Conservation (phyloP, 2,888 invertebrate genomes). For the Phalera bucephala region DNA sequence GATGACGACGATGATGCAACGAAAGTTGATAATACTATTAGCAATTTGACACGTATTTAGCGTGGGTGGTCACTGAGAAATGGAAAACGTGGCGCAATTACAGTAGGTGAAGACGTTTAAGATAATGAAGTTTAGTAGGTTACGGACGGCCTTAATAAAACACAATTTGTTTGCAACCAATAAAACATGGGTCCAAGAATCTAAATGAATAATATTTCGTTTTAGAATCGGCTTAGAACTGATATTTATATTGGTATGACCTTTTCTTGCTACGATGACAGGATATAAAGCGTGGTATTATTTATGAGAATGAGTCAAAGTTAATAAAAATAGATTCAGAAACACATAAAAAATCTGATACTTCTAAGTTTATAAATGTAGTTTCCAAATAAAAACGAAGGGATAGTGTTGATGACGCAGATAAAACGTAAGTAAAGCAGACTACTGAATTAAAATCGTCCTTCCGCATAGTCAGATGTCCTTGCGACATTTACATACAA, state of each 20-base stretch:
- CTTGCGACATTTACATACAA: constrained; percentile 24
- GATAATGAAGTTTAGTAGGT: constrained; percentile 54
- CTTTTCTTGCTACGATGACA: constrained; percentile 1
- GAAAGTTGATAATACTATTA: constrained; percentile 78
- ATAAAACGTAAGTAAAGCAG: too few species aligned
- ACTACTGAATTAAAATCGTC: constrained; percentile 9
- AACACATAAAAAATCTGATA: background rate
- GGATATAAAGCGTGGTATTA: constrained; percentile 1
- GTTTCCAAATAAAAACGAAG: too few species aligned
- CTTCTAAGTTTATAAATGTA: too few species aligned
- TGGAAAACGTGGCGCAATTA: constrained; percentile 61
- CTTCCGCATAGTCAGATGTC: constrained; percentile 12
- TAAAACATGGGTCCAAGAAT: constrained; percentile 19
- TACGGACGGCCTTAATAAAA: constrained; percentile 38
- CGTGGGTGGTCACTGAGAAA: constrained; percentile 67
- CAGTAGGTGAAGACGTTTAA: constrained; percentile 52
- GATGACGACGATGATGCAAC: constrained; percentile 68
- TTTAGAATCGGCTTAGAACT: background rate
- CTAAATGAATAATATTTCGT: too few species aligned
- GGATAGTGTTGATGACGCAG: too few species aligned
- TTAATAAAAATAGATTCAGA: background rate
- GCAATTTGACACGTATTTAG: constrained; percentile 75
- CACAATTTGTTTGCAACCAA: constrained; percentile 21
- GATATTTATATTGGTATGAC: background rate
- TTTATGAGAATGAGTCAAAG: background rate